A percentile compares a stretch with the other conserved stretches of the same genome.
Evolutionary conservation across 2,113 vertebrate genomes (phyloP).

Genomic region (Stigmatopora argus): DNA sequence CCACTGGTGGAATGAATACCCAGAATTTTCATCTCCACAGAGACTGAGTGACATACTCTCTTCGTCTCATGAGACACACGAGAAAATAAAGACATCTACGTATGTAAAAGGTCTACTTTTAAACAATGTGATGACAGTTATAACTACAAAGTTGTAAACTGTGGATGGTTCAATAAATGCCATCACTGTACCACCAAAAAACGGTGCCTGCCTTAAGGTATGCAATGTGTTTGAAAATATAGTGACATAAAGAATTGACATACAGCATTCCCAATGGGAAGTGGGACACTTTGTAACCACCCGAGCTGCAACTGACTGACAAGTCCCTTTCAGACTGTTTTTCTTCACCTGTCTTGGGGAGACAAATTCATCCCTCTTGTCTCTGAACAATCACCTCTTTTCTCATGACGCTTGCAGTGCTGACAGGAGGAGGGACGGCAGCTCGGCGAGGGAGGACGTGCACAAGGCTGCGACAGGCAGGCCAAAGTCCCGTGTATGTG

Average conservation of each 20-base stretch:
- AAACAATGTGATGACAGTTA: background rate
- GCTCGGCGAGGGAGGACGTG: conserved; percentile 22
- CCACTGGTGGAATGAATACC: conserved; percentile 6
- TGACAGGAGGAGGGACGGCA: conserved; percentile 49
- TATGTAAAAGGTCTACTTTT: background rate
- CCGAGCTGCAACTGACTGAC: conserved; percentile 52
- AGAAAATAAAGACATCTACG: background rate
- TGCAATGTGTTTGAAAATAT: conserved; percentile 8
- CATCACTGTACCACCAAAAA: background rate
- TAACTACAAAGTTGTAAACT: background rate
- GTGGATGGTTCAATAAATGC: background rate
- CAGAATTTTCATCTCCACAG: conserved; percentile 17
- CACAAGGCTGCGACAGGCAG: conserved; percentile 42
- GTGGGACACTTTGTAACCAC: conserved; percentile 64
- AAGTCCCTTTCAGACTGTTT: conserved; percentile 62
- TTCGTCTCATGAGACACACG: background rate
- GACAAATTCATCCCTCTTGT: conserved; percentile 70
- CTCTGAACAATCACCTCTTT: conserved; percentile 62
- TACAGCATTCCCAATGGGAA: conserved; percentile 52
- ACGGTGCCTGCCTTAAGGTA: background rate
- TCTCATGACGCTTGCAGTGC: conserved; percentile 55
- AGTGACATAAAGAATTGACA: conserved; percentile 41
- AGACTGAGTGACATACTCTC: conserved; percentile 17
- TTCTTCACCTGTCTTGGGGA: conserved; percentile 64
- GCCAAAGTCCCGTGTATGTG: conserved; percentile 55